These are phyloP conservation scores for Melanerpes formicivorus DNA, from an alignment of 2,113 vertebrate genomes.

Conservation along the genomic window DNA sequence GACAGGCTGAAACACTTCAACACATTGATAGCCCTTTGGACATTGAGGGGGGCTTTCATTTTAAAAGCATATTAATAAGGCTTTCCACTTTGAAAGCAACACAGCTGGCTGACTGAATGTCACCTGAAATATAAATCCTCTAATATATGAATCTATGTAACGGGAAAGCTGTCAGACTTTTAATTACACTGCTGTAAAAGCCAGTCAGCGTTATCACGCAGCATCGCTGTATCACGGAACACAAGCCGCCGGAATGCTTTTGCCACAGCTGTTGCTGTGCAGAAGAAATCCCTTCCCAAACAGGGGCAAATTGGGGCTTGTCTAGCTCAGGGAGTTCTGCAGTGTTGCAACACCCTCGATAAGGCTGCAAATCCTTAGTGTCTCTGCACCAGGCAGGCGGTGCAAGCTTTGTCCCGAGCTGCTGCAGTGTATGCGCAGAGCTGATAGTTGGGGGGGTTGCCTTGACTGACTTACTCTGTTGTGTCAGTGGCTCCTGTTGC, in stretches of 20 bases:
- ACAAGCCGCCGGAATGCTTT: not conserved
- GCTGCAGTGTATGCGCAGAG: not conserved
- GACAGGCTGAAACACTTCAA: not conserved
- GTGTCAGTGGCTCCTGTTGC: not conserved
- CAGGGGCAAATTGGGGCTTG: not conserved
- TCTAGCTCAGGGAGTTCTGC: not conserved
- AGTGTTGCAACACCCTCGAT: not conserved
- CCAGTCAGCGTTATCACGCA: not conserved
- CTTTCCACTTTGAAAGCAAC: conserved; percentile 21
- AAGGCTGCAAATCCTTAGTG: not conserved
- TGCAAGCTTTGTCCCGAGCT: not conserved
- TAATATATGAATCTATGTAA: not conserved
- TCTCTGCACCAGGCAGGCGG: not conserved
- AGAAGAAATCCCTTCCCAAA: not conserved
- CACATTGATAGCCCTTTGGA: not conserved
- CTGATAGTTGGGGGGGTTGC: not conserved
- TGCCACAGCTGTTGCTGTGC: not conserved
- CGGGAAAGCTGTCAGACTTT: not conserved
- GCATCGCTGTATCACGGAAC: not conserved
- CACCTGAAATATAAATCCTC: not conserved
- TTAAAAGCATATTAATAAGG: not conserved
- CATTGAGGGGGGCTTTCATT: not conserved
- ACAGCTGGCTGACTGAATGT: not conserved
- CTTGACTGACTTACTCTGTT: not conserved
- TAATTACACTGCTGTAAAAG: conserved; percentile 9